These are phyloP conservation scores for Stenolophus ochropezus DNA, from an alignment of 2,888 invertebrate species.

Conservation along the genomic window DNA sequence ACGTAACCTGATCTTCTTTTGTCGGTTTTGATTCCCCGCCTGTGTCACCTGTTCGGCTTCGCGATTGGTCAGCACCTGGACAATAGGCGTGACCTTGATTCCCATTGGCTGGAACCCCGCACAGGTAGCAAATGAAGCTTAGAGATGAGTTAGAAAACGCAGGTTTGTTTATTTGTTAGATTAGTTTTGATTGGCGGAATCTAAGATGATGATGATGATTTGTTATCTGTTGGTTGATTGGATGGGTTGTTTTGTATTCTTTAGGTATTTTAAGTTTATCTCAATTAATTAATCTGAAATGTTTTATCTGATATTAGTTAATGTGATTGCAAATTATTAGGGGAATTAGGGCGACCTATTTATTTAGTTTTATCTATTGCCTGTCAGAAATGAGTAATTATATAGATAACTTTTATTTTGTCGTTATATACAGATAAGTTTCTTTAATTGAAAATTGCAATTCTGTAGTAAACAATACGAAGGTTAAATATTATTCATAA, in stretches of 20 bases:
- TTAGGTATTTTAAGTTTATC: constrained; percentile 30
- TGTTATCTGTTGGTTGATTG: constrained; percentile 16
- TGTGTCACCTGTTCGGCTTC: not conserved
- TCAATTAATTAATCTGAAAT: constrained; percentile 37
- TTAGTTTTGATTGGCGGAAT: constrained; percentile 37
- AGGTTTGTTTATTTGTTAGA: constrained; percentile 33
- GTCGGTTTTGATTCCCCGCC: constrained; percentile 26
- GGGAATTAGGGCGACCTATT: not conserved
- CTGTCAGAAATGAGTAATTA: constrained; percentile 20
- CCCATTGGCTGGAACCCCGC: not conserved
- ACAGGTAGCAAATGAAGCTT: constrained; percentile 39
- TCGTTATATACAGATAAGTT: not conserved
- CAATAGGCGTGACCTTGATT: not conserved
- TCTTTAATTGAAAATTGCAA: constrained; percentile 2
- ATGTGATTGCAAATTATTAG: constrained; percentile 38
- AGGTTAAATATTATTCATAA: not conserved
- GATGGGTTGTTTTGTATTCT: not conserved
- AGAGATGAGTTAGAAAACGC: constrained; percentile 17
- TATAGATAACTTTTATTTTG: constrained; percentile 15
- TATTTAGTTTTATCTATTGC: not conserved
- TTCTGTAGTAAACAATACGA: not conserved
- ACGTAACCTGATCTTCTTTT: constrained; percentile 14
- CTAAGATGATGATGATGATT: constrained; percentile 12
- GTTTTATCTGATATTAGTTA: constrained; percentile 33
- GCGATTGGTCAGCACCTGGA: constrained; percentile 15